A percentile compares a stretch with the other conserved stretches of the same genome.
These are phyloP conservation scores for Petrocephalus microphthalmus DNA, from an alignment of 2,113 vertebrate species.

Conservation along the genomic window DNA sequence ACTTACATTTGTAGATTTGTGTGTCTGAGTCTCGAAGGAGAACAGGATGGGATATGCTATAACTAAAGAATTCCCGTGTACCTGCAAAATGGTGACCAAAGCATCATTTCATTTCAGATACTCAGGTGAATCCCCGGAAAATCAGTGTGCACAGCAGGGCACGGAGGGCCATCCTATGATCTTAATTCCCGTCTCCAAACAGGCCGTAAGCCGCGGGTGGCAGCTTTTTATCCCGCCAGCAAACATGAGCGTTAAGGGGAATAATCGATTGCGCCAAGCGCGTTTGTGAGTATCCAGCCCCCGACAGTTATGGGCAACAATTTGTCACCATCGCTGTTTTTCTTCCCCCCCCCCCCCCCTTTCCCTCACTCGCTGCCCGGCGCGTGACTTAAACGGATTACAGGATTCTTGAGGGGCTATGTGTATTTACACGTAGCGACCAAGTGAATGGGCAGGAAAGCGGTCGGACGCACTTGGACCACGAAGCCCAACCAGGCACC, in stretches of 20 bases:
- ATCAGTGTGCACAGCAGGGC: not conserved
- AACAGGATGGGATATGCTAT: not conserved
- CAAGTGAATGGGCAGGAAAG: not conserved
- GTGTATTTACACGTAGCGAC: not conserved
- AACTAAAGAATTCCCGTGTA: not conserved
- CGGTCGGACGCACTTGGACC: not conserved
- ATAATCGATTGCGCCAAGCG: not conserved
- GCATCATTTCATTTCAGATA: not conserved
- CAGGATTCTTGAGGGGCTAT: not conserved
- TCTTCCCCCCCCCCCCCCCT: not conserved
- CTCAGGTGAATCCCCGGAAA: not conserved
- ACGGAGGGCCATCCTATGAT: not conserved
- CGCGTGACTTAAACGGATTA: not conserved
- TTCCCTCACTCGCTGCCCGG: no score
- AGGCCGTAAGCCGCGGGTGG: not conserved
- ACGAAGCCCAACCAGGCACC: not conserved
- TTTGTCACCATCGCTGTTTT: not conserved
- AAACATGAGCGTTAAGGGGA: not conserved
- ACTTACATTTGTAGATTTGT: not conserved
- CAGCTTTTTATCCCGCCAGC: not conserved
- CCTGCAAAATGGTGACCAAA: not conserved
- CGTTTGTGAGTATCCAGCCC: not conserved
- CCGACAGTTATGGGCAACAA: not conserved
- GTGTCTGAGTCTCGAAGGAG: not conserved
- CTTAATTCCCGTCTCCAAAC: not conserved